A percentile compares a stretch with the other conserved stretches of the same genome.
Conservation (phyloP, 2,888 invertebrate genomes). For the Drosophila mimetica region DNA sequence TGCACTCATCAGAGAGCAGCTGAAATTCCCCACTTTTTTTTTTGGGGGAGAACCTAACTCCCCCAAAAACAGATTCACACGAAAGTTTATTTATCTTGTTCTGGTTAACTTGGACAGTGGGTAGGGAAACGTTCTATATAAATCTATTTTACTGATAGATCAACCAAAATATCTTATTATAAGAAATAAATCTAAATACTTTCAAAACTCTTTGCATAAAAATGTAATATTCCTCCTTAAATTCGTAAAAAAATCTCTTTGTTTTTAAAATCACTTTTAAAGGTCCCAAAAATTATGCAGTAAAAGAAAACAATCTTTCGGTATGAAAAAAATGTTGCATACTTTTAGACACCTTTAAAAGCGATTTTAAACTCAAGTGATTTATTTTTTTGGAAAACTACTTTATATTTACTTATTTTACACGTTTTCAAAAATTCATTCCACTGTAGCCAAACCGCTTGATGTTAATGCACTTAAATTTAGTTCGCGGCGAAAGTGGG, state of each 20-base stretch:
- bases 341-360: background rate
- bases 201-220: too few species aligned
- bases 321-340: background rate
- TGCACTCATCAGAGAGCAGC: conserved; percentile 82
- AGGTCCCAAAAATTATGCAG: too few species aligned
- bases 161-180: too few species aligned
- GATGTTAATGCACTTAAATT: conserved; percentile 83
- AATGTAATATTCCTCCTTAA: too few species aligned
- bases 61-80: conserved; percentile 26
- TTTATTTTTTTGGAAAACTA: background rate
- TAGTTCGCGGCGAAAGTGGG: conserved; percentile 59
- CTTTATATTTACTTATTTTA: background rate
- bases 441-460: conserved; percentile 57
- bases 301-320: too few species aligned
- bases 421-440: background rate
- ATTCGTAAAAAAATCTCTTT: too few species aligned
- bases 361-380: background rate
- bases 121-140: background rate
- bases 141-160: too few species aligned
- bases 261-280: too few species aligned
- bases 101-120: conserved; percentile 34
- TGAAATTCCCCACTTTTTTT: background rate
- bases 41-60: background rate
- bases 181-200: too few species aligned
- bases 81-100: conserved; percentile 79